Evolutionary conservation across 2,888 invertebrate genomes (phyloP), one percentile per base, ranked within the genome.

Genomic region (Epirrita christyi): DNA sequence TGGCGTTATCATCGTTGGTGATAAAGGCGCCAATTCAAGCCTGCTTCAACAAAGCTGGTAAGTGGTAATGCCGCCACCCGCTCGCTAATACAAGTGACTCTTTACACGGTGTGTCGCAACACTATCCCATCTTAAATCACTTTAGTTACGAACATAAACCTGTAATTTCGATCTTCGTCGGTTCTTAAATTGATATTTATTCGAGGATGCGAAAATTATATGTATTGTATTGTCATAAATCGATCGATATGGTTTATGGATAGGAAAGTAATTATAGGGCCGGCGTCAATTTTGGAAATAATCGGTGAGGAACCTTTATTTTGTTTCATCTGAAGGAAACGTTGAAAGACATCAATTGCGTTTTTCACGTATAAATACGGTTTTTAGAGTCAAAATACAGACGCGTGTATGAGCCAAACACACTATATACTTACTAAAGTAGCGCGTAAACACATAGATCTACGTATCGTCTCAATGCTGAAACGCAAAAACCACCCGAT

Each of bases 111-210:
- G 55, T 56, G 41, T 41, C 27, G 29, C 55, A 6, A 6, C 37
- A 14, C 27, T 41, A 27, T 28, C n/a, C 36, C 40, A 56, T 56
- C 52, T 49, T 67, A 64, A 67, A 67, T 67, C 67, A 64, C 55
- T 64, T 64, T 54, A 59, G 57, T 59, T 56, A 44, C 53, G 49
- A 61, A 58, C 55, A 40, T 55, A 63, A 60, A 52, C 67, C 42
- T 65, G 55, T 65, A 68, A 70, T 70, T 70, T 67, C 28, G 59
- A 52, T 59, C 55, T 32, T 59, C 63, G 42, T 49, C 61, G 61
- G 46, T 43, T 55, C 56, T 63, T 52, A 70, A 68, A 68, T 68
- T 68, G 63, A 64, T 62, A 70, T 70, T 70, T 64, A 70, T 62
- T 61, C 48, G 46, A 42, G 47, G 48, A 46, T 55, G 64, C 61